These are phyloP conservation scores for Dromiciops gliroides DNA, from an alignment of 2,113 vertebrate genomes.

Conservation along the genomic window DNA sequence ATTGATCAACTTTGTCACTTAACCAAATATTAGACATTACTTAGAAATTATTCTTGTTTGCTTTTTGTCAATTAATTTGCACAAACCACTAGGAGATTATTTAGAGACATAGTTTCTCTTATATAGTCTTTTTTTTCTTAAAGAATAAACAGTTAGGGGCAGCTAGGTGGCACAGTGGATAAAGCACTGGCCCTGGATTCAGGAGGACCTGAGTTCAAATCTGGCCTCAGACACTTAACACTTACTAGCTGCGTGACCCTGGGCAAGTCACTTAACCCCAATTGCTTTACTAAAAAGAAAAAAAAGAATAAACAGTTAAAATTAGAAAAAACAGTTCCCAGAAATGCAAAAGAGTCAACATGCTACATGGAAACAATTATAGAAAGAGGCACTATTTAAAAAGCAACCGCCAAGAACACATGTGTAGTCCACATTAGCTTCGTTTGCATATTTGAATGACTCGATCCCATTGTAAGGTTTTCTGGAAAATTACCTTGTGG, in stretches of 20 bases:
- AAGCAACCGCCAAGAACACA: not conserved
- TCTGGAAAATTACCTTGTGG: not conserved
- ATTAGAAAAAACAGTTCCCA: not conserved
- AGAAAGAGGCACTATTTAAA: not conserved
- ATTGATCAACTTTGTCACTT: not conserved
- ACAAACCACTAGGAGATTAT: not conserved
- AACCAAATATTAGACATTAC: not conserved
- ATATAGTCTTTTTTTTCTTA: not conserved
- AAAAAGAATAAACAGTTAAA: not conserved
- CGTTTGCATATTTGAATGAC: constrained; percentile 21
- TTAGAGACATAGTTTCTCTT: not conserved
- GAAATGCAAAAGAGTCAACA: not conserved
- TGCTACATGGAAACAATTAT: not conserved
- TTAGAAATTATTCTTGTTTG: not conserved
- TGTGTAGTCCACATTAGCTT: accelerated
- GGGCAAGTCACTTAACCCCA: too few relatives aligned
- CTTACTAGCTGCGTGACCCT: too few relatives aligned
- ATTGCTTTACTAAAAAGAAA: too few relatives aligned
- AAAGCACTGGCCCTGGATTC: too few relatives aligned
- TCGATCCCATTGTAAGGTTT: not conserved
- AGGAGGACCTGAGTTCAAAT: too few relatives aligned
- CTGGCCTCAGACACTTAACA: too few relatives aligned
- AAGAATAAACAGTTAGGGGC: not conserved
- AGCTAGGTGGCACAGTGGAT: too few relatives aligned
- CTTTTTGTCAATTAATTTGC: not conserved